Percentiles rank a stretch among this genome's conserved stretches.
Conservation (phyloP, 2,113 vertebrate species). For the Lethenteron camtschaticum region DNA sequence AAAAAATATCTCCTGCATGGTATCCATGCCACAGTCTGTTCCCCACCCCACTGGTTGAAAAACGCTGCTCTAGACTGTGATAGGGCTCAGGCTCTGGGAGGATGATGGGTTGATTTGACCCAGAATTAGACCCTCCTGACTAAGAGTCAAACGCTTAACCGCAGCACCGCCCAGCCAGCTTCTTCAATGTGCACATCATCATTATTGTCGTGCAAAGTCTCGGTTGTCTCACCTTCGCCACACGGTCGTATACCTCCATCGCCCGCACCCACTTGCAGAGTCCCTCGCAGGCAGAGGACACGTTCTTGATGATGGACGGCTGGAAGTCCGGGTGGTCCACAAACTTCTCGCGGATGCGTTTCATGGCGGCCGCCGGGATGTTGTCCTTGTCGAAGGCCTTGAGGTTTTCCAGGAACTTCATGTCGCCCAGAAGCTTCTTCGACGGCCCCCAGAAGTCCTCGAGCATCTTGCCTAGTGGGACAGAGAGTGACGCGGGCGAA, state of each 20-base stretch:
- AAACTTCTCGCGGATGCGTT: conserved; percentile 55
- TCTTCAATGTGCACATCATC: too few relatives aligned
- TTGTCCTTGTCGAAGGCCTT: conserved; percentile 58
- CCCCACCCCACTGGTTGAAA: too few relatives aligned
- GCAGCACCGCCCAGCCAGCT: too few relatives aligned
- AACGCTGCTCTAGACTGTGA: too few relatives aligned
- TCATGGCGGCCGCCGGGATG: conserved; percentile 37
- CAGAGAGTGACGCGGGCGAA: too few relatives aligned
- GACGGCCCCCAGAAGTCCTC: conserved; percentile 72
- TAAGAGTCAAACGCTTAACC: too few relatives aligned
- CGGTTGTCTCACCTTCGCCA: conserved; percentile 25
- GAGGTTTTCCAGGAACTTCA: conserved; percentile 62
- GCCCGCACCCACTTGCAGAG: conserved; percentile 75
- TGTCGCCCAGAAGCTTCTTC: conserved; percentile 53
- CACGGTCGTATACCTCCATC: conserved; percentile 61
- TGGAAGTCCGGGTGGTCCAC: conserved; percentile 55
- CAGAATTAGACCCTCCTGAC: too few relatives aligned
- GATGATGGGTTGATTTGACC: too few relatives aligned
- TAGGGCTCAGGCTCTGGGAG: too few relatives aligned
- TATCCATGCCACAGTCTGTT: too few relatives aligned
- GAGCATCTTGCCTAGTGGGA: conserved; percentile 52
- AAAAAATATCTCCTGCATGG: too few relatives aligned
- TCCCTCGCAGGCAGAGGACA: conserved; percentile 69
- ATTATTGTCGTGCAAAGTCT: too few relatives aligned
- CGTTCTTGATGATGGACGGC: conserved; percentile 49